Conservation (phyloP, 2,797 vertebrate genomes). For the Hozukius guyotensis region DNA sequence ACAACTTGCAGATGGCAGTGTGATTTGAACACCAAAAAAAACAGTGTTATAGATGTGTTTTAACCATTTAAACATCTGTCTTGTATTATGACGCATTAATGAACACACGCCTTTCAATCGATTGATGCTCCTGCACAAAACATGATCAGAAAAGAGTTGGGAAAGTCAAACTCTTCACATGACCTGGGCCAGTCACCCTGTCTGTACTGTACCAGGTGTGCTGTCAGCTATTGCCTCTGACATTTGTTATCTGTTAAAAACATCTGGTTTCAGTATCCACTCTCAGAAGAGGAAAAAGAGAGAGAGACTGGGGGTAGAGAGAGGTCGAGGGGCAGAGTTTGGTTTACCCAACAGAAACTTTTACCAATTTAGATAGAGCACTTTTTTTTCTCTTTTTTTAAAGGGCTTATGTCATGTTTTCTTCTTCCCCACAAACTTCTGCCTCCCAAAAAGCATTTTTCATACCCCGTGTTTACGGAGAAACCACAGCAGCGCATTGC, state of each 20-base stretch:
- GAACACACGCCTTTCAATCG: conserved; percentile 9
- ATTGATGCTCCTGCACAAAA: conserved; percentile 10
- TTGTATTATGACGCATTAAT: conserved; percentile 1
- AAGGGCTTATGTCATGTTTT: conserved; percentile 64
- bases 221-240: conserved; percentile 75
- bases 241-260: conserved; percentile 84
- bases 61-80: conserved; percentile 28
- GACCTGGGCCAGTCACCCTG: conserved; percentile 52
- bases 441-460: conserved; percentile 61
- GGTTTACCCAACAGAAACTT: conserved; percentile 59
- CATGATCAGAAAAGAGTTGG: conserved; percentile 37
- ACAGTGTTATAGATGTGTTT: background rate
- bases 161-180: conserved; percentile 42
- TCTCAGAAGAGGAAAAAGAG: conserved; percentile 54
- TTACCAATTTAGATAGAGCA: conserved; percentile 45
- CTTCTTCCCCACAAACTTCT: conserved; percentile 52
- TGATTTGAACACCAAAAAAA: background rate
- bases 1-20: background rate
- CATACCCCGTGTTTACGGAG: conserved; percentile 64
- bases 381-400: conserved; percentile 14
- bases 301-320: conserved; percentile 52
- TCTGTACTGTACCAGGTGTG: conserved; percentile 82
- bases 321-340: conserved; percentile 60
- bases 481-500: conserved; percentile 70
- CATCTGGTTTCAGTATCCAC: conserved; percentile 82